Evolutionary conservation across 2,888 invertebrate genomes (phyloP), one percentile per base, ranked within the genome.

Genomic region (Heliconius sara): DNA sequence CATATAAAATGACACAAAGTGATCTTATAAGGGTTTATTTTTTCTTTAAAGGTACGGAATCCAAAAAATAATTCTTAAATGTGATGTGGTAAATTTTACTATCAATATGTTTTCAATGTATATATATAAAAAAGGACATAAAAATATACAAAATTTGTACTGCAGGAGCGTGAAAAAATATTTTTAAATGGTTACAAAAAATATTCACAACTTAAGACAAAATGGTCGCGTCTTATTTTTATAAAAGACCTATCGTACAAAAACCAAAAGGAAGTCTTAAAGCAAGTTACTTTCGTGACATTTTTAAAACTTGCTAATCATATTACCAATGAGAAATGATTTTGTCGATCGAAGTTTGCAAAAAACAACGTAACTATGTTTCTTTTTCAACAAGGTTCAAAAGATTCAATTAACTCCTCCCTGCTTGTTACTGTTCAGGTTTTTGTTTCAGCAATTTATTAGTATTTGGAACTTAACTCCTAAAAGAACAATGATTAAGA

Each of bases 271-370:
- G n/a, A 73, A 60, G 34, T 60, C 60, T 60, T 22, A 7, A 60
- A 60, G 60, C 60, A 39, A 34, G n/a, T 73, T 43, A 34, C 60
- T 34, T 73, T 70, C 43, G 34, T 34, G 73, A 60, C 57, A 73
- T 73, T 73, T 72, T 22, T 6, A 60, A 27, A 52, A 72, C 13
- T 27, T 16, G 27, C 30, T 16, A 0, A 27, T 57, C 52, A 22
- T n/a, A 30, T 72, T 71, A 39, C 34, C 9, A 9, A 16, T 22
- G 30, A 72, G 19, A 22, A 72, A 52, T 22, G 16, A n/a, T 12
- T 63, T 65, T 27, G 13, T 6, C 6, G 27, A 43, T 7, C 43
- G n/a, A 16, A 3, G 47, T 70, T 68, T 7, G n/a, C 34, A 47
- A 70, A 70, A 43, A 70, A 43, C 70, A 25, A 70, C 43, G 68